Evolutionary conservation across 2,888 invertebrate genomes (phyloP).

Genomic region (Drosophila mettleri): DNA sequence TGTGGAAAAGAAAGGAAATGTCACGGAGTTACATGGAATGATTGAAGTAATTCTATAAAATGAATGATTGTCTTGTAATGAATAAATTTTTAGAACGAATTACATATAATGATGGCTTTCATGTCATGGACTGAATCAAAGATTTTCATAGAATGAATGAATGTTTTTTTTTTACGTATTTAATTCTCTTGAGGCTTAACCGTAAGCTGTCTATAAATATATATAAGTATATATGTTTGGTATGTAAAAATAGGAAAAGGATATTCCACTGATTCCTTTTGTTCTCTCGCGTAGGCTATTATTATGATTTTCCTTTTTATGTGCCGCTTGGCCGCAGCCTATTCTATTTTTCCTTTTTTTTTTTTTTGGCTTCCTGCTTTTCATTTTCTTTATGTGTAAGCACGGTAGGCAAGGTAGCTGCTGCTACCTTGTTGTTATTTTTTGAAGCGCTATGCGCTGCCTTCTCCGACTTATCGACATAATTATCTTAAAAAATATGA

Average conservation of each 20-base stretch:
- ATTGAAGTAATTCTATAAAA: too few relatives aligned
- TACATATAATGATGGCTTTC: too few relatives aligned
- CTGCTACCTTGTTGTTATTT: conserved; percentile 38
- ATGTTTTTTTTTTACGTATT: too few relatives aligned
- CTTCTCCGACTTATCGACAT: conserved; percentile 79
- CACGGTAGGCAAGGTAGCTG: conserved; percentile 32
- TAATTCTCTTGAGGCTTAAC: not conserved
- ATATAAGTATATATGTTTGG: not conserved
- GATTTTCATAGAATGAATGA: too few relatives aligned
- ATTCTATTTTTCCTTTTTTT: conserved; percentile 1
- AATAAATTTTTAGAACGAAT: too few relatives aligned
- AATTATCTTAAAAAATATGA: conserved; percentile 81
- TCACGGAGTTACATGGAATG: too few relatives aligned
- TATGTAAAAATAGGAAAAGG: not conserved
- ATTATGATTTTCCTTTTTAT: conserved; percentile 11
- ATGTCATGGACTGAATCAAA: too few relatives aligned
- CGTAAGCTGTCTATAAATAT: not conserved
- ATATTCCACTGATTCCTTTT: conserved; percentile 13
- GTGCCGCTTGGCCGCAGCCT: not conserved
- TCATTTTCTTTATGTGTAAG: conserved; percentile 22
- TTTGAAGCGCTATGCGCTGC: conserved; percentile 58
- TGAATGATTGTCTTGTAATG: too few relatives aligned
- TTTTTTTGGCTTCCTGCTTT: conserved; percentile 15
- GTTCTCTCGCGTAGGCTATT: conserved; percentile 12
- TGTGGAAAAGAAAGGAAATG: too few relatives aligned